These are phyloP conservation scores for Daboia siamensis DNA, from an alignment of 2,113 vertebrate genomes.

Conservation along the genomic window DNA sequence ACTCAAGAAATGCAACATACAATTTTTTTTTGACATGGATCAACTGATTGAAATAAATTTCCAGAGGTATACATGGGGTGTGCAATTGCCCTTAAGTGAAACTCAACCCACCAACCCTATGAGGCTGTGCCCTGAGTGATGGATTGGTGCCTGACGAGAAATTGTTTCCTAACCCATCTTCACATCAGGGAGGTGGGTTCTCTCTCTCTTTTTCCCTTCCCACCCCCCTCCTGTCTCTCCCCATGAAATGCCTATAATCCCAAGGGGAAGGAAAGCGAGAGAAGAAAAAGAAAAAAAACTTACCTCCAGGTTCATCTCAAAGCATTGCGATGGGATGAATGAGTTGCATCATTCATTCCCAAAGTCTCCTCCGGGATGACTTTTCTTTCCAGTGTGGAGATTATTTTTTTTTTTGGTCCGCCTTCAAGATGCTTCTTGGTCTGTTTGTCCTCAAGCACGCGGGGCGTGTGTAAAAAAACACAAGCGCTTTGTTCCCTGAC, in stretches of 20 bases:
- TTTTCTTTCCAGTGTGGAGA: not conserved
- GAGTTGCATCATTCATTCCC: not conserved
- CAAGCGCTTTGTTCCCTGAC: not conserved
- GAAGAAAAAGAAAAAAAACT: not conserved
- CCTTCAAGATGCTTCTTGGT: not conserved
- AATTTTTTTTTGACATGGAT: not conserved
- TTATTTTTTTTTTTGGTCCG: not conserved
- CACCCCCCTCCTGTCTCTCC: not conserved
- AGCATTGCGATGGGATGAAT: not conserved
- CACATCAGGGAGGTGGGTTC: not conserved
- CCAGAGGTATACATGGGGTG: not conserved
- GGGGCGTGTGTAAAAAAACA: not conserved
- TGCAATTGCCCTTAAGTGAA: not conserved
- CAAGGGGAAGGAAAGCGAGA: too few relatives aligned
- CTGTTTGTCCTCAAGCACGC: not conserved
- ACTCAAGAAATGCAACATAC: not conserved
- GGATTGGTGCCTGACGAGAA: not conserved
- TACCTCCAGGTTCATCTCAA: not conserved
- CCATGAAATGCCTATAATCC: not conserved
- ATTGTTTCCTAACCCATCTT: not conserved
- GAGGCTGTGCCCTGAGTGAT: not conserved
- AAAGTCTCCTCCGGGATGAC: not conserved
- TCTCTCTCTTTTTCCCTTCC: not conserved
- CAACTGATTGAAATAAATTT: not conserved
- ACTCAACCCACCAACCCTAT: not conserved